Base-by-base conservation (phyloP, 2,888 invertebrate genomes). In the Aspidapion aeneum region DNA sequence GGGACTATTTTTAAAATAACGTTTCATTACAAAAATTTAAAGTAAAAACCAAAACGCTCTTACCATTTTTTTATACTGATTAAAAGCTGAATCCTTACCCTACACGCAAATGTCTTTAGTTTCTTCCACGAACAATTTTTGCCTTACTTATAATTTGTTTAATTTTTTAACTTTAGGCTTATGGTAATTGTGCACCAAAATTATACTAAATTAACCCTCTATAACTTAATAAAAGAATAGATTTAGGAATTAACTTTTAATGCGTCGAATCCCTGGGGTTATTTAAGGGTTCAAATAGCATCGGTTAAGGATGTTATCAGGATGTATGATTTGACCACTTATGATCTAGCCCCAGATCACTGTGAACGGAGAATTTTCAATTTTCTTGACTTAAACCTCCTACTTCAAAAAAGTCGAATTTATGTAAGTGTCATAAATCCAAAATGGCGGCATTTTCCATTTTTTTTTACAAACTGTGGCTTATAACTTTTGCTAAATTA, bases 221-320 rank as follows among this genome's bases (percentile, higher is more conserved):
- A 17, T 57, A 57, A 57, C 57, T 57, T 57, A 21, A 21, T n/a
- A 21, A 21, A 20, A 57, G 17, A 57, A 57, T 57, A 21, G 17
- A 21, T 21, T 18, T 57, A 21, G 21, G 57, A 57, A 57, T 57
- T 57, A 57, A 57, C 57, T 57, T 57, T 57, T 57, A 57, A 21
- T 20, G 35, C 35, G 35, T 35, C 35, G 35, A 35, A 35, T 35
- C 35, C 35, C 35, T 35, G 9, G 20, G 5, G 22, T 7, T 12
- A 35, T 57, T 57, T 21, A 57, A 21, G 20, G 22, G 57, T 55
- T 55, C 55, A 18, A 55, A 18, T 55, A 17, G 55, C 18, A 35
- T 12, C 35, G 35, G 35, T 57, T 57, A 21, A 57, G 57, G 22
- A 57, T 57, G 21, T 21, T 21, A 57, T 57, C 57, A 57, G 57